phyloP scores from a whole-genome alignment of 2,888 invertebrate genomes.

The Torymus tubicola region DNA sequence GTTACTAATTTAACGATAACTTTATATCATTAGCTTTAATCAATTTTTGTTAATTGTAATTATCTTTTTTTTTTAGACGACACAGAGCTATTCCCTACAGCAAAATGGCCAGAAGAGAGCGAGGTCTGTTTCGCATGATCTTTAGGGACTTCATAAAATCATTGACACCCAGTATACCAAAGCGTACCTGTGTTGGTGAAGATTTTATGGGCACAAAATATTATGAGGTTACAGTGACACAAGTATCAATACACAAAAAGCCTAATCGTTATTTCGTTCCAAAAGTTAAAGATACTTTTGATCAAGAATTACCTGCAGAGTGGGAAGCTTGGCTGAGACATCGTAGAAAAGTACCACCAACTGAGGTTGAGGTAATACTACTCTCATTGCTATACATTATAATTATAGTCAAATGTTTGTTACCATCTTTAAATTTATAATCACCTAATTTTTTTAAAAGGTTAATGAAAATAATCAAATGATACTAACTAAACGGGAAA shows the following conservation, averaged over 20 bases:
- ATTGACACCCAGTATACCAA: conserved; percentile 74
- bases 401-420: background rate
- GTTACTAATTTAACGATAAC: no score
- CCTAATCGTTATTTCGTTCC: conserved; percentile 87
- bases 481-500: conserved; percentile 85
- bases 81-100: background rate
- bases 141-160: conserved; percentile 82
- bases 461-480: conserved; percentile 82
- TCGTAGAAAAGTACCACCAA: conserved; percentile 82
- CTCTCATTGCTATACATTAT: conserved; percentile 1
- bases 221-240: conserved; percentile 80
- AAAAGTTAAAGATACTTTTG: conserved; percentile 80
- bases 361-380: conserved; percentile 82
- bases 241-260: conserved; percentile 74
- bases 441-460: conserved; percentile 11
- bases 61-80: conserved; percentile 20
- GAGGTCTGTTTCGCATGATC: conserved; percentile 74
- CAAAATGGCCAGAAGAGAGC: conserved; percentile 67
- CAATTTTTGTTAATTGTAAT: no score
- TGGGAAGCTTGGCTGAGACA: conserved; percentile 92
- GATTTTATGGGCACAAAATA: conserved; percentile 91
- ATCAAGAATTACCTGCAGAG: conserved; percentile 88
- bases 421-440: background rate
- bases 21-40: no score
- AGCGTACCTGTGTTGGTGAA: conserved; percentile 80